These are phyloP conservation scores for Lepidonotus clava DNA, from an alignment of 2,888 invertebrate genomes.

Conservation along the genomic window DNA sequence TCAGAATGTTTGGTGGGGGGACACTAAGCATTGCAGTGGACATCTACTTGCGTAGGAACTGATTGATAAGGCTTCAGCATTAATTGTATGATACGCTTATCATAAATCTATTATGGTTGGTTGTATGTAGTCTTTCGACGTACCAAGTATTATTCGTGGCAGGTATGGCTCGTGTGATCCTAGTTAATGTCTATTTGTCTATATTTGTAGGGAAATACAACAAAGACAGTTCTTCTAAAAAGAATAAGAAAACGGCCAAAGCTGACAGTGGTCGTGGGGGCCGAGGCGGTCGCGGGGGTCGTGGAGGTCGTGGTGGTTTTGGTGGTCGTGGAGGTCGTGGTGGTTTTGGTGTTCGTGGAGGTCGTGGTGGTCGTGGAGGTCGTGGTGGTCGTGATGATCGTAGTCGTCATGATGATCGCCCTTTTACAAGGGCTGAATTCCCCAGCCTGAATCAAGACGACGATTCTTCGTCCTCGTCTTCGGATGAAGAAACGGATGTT, in stretches of 20 bases:
- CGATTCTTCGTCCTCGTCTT: neutral
- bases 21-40: no score
- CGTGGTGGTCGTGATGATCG: neutral
- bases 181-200: no score
- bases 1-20: no score
- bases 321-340: conserved; percentile 48
- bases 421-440: neutral
- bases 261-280: neutral
- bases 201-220: conserved; percentile 79
- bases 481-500: conserved; percentile 7
- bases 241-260: conserved; percentile 64
- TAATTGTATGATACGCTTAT: no score
- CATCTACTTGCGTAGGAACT: no score
- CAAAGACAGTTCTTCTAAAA: conserved; percentile 71
- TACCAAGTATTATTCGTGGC: no score
- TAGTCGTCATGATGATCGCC: neutral
- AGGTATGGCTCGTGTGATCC: no score
- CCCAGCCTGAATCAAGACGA: neutral
- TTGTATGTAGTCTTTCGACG: no score
- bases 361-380: neutral
- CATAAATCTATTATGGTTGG: no score
- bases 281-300: conserved; percentile 37
- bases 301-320: conserved; percentile 53
- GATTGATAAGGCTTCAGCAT: no score
- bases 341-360: conserved; percentile 55